Evolutionary conservation across 2,888 invertebrate species (phyloP).

Genomic region (Apodemia duryi): DNA sequence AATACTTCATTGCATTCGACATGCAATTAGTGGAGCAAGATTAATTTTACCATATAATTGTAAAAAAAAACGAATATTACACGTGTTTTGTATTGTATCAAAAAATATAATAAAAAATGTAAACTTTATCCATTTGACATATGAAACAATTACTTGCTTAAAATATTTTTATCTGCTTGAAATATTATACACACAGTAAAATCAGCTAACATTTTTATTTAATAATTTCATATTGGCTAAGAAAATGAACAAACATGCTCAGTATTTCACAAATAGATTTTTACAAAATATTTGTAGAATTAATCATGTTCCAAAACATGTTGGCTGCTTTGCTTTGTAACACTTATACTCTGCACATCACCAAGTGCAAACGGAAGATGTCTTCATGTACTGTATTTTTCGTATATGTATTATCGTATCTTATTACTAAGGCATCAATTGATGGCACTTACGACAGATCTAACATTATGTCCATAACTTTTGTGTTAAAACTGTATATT

Average conservation of each 20-base stretch:
- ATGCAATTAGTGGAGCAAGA: slow-evolving; percentile 2
- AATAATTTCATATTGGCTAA: too few species aligned
- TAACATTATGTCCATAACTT: neutral
- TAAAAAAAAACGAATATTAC: neutral
- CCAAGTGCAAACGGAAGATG: slow-evolving; percentile 14
- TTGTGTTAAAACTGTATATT: neutral
- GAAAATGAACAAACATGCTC: too few species aligned
- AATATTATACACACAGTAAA: too few species aligned
- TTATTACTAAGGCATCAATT: slow-evolving; percentile 6
- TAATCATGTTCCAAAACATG: slow-evolving; percentile 33
- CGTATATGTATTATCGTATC: neutral
- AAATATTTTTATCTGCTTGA: too few species aligned
- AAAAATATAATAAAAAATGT: too few species aligned
- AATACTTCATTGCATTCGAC: slow-evolving; percentile 22
- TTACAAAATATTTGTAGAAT: slow-evolving; percentile 21
- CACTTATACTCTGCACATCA: slow-evolving; percentile 18
- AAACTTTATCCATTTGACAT: too few species aligned
- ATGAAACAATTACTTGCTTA: too few species aligned
- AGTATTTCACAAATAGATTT: neutral
- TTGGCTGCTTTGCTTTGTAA: slow-evolving; percentile 31
- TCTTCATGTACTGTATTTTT: slow-evolving; percentile 5
- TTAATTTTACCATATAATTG: neutral
- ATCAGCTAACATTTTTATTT: too few species aligned
- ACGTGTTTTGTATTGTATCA: too few species aligned
- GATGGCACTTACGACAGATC: slow-evolving; percentile 7